A percentile compares a stretch with the other conserved stretches of the same genome.
These are phyloP conservation scores for Rhinoderma darwinii DNA, from an alignment of 2,113 vertebrate species.

Conservation along the genomic window DNA sequence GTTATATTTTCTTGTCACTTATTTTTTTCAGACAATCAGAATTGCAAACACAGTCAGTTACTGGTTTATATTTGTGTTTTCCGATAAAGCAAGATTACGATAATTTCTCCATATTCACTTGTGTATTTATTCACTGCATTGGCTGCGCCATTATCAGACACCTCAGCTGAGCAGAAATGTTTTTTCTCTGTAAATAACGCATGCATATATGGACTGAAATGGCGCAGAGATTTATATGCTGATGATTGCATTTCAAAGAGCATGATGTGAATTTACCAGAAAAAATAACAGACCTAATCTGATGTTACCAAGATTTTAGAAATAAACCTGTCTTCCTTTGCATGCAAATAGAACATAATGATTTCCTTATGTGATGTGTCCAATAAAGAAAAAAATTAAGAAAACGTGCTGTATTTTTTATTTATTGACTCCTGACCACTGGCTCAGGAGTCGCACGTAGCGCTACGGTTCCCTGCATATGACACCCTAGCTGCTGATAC, in stretches of 20 bases:
- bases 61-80: constrained; percentile 19
- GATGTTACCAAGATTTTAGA: constrained; percentile 60
- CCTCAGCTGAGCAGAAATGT: constrained; percentile 37
- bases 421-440: not conserved
- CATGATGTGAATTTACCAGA: constrained; percentile 83
- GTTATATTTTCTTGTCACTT: not conserved
- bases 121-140: constrained; percentile 13
- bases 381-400: constrained; percentile 76
- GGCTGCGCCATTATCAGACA: constrained; percentile 22
- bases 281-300: constrained; percentile 42
- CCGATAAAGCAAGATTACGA: not conserved
- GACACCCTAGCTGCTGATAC: not conserved
- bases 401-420: not conserved
- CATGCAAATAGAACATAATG: constrained; percentile 71
- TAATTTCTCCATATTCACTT: constrained; percentile 10
- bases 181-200: constrained; percentile 72
- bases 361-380: constrained; percentile 69
- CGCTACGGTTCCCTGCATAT: too few species aligned
- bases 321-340: constrained; percentile 68
- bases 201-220: constrained; percentile 69
- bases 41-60: constrained; percentile 10
- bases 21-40: constrained; percentile 36
- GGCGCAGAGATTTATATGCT: constrained; percentile 65
- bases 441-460: too few species aligned
- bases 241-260: constrained; percentile 81